phyloP scores from a whole-genome alignment of 1,140 invertebrate species.

The Brachionus calyciflorus region DNA sequence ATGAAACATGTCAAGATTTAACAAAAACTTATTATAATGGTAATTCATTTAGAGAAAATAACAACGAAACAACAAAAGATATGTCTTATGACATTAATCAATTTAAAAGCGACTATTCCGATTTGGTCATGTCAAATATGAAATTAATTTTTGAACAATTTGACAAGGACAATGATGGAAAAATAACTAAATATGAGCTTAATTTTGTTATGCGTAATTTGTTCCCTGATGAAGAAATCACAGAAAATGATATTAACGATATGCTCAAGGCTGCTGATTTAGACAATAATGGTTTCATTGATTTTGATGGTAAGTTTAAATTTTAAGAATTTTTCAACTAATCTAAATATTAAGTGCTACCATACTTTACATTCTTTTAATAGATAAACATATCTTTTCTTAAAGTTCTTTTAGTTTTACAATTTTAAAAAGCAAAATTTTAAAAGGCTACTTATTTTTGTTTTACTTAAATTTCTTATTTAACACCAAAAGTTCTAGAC shows the following conservation, averaged over 20 bases:
- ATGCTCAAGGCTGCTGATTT: constrained; percentile 45
- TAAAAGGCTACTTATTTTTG: too few species aligned
- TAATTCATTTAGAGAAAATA: not conserved
- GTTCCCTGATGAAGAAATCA: constrained; percentile 37
- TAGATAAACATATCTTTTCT: too few species aligned
- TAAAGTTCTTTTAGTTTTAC: too few species aligned
- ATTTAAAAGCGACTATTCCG: constrained; percentile 22
- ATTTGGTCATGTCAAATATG: constrained; percentile 38
- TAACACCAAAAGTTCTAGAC: too few species aligned
- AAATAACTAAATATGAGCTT: constrained; percentile 41
- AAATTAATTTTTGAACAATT: constrained; percentile 46
- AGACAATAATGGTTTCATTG: constrained; percentile 42
- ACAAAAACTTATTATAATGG: not conserved
- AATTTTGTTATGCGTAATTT: constrained; percentile 42
- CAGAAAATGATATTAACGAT: constrained; percentile 36
- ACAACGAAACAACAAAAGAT: not conserved
- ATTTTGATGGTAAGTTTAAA: constrained; percentile 35
- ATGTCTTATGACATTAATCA: not conserved
- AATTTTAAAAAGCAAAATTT: too few species aligned
- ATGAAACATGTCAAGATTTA: not conserved
- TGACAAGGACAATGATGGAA: constrained; percentile 44
- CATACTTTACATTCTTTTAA: too few species aligned
- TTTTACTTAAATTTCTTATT: too few species aligned
- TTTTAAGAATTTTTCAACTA: too few species aligned
- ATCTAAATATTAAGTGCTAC: too few species aligned